phyloP scores from a whole-genome alignment of 2,888 invertebrate genomes.

The Augochlorella aurata region DNA sequence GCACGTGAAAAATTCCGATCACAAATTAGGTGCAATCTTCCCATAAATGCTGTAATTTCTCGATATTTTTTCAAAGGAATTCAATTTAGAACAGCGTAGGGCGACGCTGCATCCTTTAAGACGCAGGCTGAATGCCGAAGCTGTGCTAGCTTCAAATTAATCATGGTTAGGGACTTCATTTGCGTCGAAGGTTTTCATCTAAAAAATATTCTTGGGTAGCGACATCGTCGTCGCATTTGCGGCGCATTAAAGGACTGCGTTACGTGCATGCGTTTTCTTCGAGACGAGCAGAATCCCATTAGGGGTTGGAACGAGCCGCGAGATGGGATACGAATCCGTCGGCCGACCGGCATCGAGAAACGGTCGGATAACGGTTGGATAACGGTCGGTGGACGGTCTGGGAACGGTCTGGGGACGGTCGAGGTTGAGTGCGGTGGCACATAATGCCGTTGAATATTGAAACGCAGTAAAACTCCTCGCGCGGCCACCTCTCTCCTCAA shows the following conservation, averaged over 20 bases:
- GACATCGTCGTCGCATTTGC: slow-evolving; percentile 14
- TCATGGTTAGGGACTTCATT: not conserved
- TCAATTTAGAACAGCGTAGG: no score
- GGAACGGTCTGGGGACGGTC: no score
- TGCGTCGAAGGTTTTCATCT: not conserved
- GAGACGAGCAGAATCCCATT: slow-evolving; percentile 34
- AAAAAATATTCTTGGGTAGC: not conserved
- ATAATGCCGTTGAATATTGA: slow-evolving; percentile 49
- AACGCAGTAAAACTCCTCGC: slow-evolving; percentile 41
- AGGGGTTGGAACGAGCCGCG: slow-evolving; percentile 33
- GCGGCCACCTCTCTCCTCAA: not conserved
- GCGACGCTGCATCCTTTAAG: not conserved
- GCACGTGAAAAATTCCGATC: no score
- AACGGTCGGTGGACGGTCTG: no score
- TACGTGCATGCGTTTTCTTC: slow-evolving; percentile 15
- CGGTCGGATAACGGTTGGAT: not conserved
- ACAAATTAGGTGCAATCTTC: no score
- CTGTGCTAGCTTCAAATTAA: not conserved
- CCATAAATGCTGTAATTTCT: no score
- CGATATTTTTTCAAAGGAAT: no score
- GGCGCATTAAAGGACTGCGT: slow-evolving; percentile 10
- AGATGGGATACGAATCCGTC: slow-evolving; percentile 17
- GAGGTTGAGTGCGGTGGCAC: not conserved
- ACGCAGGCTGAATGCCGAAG: not conserved
- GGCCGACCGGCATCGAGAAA: not conserved